A percentile compares a stretch with the other conserved stretches of the same genome.
These are phyloP conservation scores for Halichondria panicea DNA, from an alignment of 37 sponge, comb jelly and placozoan species.

Conservation along the genomic window DNA sequence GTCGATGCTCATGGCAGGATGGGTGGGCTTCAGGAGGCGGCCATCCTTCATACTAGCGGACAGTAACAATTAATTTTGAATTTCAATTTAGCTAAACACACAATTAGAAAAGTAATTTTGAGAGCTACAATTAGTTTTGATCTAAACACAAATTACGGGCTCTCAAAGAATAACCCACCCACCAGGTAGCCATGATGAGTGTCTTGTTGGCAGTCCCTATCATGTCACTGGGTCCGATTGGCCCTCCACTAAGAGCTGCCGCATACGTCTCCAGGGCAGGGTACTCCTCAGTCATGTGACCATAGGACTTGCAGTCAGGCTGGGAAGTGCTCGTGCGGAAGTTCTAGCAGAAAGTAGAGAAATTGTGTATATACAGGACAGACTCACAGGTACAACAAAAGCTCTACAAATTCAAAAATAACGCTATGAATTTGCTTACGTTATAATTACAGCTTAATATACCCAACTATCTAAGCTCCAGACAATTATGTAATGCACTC, in stretches of 20 bases:
- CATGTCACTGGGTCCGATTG: slow-evolving; percentile 69
- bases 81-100: not conserved
- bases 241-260: slow-evolving; percentile 69
- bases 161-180: not conserved
- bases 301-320: slow-evolving; percentile 2
- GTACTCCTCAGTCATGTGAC: slow-evolving; percentile 24
- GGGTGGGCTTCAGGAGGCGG: slow-evolving; percentile 65
- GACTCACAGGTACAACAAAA: not conserved
- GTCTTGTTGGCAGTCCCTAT: slow-evolving; percentile 34
- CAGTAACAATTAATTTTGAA: not conserved
- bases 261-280: slow-evolving; percentile 68
- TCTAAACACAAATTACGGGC: not conserved
- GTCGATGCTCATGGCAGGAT: slow-evolving; percentile 68
- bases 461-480: not conserved
- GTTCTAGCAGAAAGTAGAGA: slow-evolving; percentile 18
- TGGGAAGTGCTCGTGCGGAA: slow-evolving; percentile 48
- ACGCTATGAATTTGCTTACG: no score
- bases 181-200: slow-evolving; percentile 78
- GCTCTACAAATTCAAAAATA: no score
- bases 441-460: not conserved
- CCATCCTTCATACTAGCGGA: slow-evolving; percentile 63
- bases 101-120: not conserved
- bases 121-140: not conserved
- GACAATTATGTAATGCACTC: slow-evolving; percentile 10
- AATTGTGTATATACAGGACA: not conserved